A percentile compares a stretch with the other conserved stretches of the same genome.
Conservation (phyloP, 2,113 vertebrate species). For the Xiphophorus couchianus region DNA sequence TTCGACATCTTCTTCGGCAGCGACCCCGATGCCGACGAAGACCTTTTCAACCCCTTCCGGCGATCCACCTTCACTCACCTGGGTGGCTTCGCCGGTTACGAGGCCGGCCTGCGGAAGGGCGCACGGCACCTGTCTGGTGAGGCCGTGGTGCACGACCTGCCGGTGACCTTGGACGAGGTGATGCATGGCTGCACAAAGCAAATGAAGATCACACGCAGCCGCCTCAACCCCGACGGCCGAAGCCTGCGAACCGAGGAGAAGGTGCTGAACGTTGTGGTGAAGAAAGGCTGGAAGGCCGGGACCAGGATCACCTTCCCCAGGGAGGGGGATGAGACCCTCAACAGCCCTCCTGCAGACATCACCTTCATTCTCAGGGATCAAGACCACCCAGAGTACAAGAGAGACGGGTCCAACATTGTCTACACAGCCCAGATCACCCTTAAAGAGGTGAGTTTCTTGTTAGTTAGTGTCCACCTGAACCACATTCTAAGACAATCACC, state of each 20-base stretch:
- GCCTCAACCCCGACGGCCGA: slow-evolving; percentile 88
- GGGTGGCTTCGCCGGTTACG: slow-evolving; percentile 80
- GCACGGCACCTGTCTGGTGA: slow-evolving; percentile 77
- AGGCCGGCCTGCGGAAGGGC: slow-evolving; percentile 74
- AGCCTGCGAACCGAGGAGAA: slow-evolving; percentile 89
- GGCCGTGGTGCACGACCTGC: slow-evolving; percentile 83
- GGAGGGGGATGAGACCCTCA: slow-evolving; percentile 91
- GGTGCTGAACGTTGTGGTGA: slow-evolving; percentile 96
- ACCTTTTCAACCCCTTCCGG: slow-evolving; percentile 90
- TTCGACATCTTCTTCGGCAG: slow-evolving; percentile 94
- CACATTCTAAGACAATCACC: neutral
- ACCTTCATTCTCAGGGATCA: slow-evolving; percentile 96
- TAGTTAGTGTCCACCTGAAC: slow-evolving; percentile 12
- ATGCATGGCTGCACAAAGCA: slow-evolving; percentile 92
- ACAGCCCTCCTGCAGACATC: slow-evolving; percentile 90
- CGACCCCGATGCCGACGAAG: slow-evolving; percentile 88
- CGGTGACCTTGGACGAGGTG: slow-evolving; percentile 92
- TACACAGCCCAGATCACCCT: slow-evolving; percentile 91
- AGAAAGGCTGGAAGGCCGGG: slow-evolving; percentile 96
- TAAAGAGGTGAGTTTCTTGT: slow-evolving; percentile 85
- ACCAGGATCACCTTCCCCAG: slow-evolving; percentile 97
- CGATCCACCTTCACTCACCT: slow-evolving; percentile 90
- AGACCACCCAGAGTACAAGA: slow-evolving; percentile 89
- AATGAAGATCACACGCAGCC: slow-evolving; percentile 92
- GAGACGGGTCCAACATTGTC: slow-evolving; percentile 93